phyloP scores from a whole-genome alignment of 64 coral and sea anemone genomes.

The Astreopora myriophthalma region DNA sequence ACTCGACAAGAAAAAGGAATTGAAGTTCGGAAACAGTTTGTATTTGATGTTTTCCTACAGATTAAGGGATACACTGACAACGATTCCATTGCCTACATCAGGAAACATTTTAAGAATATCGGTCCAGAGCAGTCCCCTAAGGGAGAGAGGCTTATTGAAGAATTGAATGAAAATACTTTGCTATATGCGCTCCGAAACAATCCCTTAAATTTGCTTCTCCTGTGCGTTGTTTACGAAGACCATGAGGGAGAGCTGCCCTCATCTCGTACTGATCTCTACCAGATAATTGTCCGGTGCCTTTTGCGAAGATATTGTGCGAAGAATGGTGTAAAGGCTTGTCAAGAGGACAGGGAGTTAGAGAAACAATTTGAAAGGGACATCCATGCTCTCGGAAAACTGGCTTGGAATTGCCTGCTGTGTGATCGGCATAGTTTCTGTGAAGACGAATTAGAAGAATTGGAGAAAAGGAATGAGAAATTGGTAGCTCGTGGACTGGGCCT shows the following conservation, averaged over 20 bases:
- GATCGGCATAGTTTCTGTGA: conserved; percentile 6
- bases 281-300: not conserved
- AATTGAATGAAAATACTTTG: not conserved
- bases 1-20: conserved; percentile 44
- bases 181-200: not conserved
- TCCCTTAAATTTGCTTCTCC: conserved; percentile 16
- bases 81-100: not conserved
- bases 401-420: not conserved
- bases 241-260: conserved; percentile 14
- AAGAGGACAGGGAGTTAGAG: not conserved
- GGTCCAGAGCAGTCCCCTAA: not conserved
- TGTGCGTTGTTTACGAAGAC: conserved; percentile 60
- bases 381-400: not conserved
- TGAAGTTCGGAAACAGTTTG: not conserved
- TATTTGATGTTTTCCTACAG: not conserved
- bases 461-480: not conserved
- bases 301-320: not conserved
- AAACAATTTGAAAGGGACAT: not conserved
- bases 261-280: conserved; percentile 14
- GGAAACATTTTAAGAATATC: not conserved
- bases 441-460: not conserved
- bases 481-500: not conserved
- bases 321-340: not conserved
- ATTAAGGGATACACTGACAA: not conserved
- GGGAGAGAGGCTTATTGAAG: not conserved